These are phyloP conservation scores for Sciaenops ocellatus DNA, from an alignment of 2,797 vertebrate genomes.

Conservation along the genomic window DNA sequence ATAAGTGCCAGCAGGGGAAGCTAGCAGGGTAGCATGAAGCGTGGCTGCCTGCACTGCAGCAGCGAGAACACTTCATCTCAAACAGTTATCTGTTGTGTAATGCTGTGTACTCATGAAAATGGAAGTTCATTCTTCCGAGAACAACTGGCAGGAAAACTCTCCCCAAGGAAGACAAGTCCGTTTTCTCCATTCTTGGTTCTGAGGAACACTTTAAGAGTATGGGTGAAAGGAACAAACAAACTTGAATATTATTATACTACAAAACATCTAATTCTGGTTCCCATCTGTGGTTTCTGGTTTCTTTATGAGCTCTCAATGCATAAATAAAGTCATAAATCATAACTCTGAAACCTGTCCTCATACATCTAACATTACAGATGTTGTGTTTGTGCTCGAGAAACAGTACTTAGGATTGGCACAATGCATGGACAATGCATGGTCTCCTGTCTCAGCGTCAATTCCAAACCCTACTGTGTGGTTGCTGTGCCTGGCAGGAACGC, in stretches of 20 bases:
- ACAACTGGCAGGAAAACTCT: no score
- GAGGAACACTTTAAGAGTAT: no score
- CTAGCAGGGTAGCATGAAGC: no score
- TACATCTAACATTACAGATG: conserved; percentile 35
- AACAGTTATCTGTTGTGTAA: no score
- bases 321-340: conserved; percentile 28
- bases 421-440: conserved; percentile 5
- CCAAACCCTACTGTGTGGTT: conserved; percentile 44
- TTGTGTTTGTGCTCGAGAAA: conserved; percentile 25
- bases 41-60: no score
- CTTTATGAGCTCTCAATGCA: conserved; percentile 10
- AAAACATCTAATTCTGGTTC: conserved; percentile 13
- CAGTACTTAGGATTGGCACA: conserved; percentile 27
- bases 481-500: conserved; percentile 43
- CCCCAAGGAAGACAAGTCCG: no score
- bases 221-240: conserved; percentile 12
- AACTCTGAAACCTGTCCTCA: conserved; percentile 1
- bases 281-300: conserved; percentile 11
- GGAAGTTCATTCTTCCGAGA: no score
- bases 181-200: no score
- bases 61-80: no score
- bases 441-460: conserved; percentile 22
- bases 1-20: no score
- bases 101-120: no score
- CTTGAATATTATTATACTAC: not conserved